phyloP scores from a whole-genome alignment of 2,888 invertebrate genomes.

The Dinocampus coccinellae region DNA sequence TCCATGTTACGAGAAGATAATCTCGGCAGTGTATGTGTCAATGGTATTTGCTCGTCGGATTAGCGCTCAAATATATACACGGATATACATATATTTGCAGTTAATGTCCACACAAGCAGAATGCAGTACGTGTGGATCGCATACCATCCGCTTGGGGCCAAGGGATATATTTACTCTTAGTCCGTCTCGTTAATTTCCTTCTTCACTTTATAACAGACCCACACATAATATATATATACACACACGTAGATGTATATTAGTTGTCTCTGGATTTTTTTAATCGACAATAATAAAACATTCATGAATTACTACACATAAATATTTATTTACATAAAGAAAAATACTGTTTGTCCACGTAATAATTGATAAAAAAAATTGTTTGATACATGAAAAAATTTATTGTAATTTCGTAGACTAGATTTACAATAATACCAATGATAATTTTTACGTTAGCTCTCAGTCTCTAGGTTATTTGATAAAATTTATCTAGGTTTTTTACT shows the following conservation, averaged over 20 bases:
- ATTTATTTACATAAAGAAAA: constrained; percentile 7
- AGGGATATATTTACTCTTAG: constrained; percentile 36
- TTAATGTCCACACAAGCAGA: constrained; percentile 27
- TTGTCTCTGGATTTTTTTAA: background rate
- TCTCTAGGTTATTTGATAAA: background rate
- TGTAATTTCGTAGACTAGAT: no score
- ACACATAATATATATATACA: background rate
- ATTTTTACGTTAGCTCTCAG: no score
- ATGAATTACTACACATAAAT: background rate
- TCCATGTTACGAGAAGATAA: background rate
- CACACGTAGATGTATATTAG: constrained; percentile 7
- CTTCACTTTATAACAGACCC: background rate
- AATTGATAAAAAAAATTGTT: background rate
- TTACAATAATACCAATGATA: no score
- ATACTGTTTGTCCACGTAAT: background rate
- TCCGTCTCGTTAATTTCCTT: constrained; percentile 28
- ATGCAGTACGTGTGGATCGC: constrained; percentile 30
- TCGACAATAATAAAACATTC: constrained; percentile 4
- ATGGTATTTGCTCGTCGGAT: background rate
- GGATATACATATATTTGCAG: background rate
- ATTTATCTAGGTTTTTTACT: background rate
- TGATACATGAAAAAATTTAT: no score
- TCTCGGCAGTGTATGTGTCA: background rate
- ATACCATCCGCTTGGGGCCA: constrained; percentile 24
- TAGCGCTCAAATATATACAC: background rate